Percentiles rank a stretch among this genome's conserved stretches.
These are phyloP conservation scores for Mactromeris polynyma DNA, from an alignment of 2,888 invertebrate species.

Conservation along the genomic window DNA sequence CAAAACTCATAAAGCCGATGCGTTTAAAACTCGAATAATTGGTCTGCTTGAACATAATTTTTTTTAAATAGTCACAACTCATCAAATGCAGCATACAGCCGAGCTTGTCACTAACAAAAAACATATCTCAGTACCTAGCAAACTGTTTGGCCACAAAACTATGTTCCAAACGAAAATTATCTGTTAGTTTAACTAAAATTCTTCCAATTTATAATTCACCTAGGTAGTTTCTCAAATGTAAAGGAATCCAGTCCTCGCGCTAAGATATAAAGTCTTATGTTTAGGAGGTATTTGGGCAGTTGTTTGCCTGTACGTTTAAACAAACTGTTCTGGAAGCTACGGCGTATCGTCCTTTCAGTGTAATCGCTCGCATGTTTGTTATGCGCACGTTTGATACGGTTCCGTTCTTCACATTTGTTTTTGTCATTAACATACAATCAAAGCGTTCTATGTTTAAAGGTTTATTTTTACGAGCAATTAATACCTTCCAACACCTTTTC, in stretches of 20 bases:
- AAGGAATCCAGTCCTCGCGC: not conserved
- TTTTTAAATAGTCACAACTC: not conserved
- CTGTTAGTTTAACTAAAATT: constrained; percentile 9
- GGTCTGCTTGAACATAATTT: not conserved
- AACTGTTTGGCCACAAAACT: not conserved
- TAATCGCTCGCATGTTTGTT: constrained; percentile 44
- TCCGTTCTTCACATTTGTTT: constrained; percentile 49
- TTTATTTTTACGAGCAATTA: constrained; percentile 50
- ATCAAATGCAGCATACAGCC: not conserved
- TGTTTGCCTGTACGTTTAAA: constrained; percentile 48
- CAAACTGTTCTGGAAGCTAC: constrained; percentile 28
- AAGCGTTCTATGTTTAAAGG: constrained; percentile 36
- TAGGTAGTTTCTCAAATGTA: constrained; percentile 1
- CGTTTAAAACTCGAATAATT: not conserved
- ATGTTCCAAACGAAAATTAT: not conserved
- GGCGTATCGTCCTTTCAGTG: constrained; percentile 20
- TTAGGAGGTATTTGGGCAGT: constrained; percentile 40
- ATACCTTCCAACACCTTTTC: constrained; percentile 36
- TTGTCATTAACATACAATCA: constrained; percentile 55
- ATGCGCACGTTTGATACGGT: constrained; percentile 45
- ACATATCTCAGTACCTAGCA: not conserved
- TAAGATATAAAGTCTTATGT: constrained; percentile 3
- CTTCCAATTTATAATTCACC: not conserved
- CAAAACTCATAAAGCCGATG: too few species aligned
- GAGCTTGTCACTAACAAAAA: not conserved